phyloP scores from a whole-genome alignment of 2,113 vertebrate species.

The Podiceps cristatus region DNA sequence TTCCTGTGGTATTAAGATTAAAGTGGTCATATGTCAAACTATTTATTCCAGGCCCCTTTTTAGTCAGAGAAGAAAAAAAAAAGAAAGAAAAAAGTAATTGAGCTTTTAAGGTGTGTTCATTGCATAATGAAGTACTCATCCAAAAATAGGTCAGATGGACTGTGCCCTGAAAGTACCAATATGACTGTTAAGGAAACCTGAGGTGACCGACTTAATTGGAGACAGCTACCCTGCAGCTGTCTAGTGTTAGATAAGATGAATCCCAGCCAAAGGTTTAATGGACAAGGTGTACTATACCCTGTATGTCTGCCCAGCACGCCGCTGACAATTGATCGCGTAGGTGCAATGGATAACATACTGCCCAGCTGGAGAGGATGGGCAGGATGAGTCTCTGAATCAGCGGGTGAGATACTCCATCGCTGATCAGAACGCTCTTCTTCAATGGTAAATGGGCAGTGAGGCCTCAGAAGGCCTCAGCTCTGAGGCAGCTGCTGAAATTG shows the following conservation, averaged over 20 bases:
- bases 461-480: background rate
- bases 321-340: background rate
- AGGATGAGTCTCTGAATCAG: background rate
- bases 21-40: background rate
- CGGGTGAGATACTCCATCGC: background rate
- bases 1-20: background rate
- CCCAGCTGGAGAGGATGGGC: background rate
- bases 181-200: background rate
- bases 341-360: background rate
- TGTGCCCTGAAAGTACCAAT: background rate
- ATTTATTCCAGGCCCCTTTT: background rate
- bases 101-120: background rate
- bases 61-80: background rate
- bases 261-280: background rate
- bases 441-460: background rate
- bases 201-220: background rate
- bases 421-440: background rate
- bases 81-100: background rate
- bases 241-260: background rate
- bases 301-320: background rate
- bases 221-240: background rate
- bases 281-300: background rate
- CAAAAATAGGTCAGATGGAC: background rate
- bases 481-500: constrained; percentile 8
- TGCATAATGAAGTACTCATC: background rate